Evolutionary conservation across 2,113 vertebrate genomes (phyloP), one percentile per base, ranked within the genome.

Genomic region (Lucifuga dentata): DNA sequence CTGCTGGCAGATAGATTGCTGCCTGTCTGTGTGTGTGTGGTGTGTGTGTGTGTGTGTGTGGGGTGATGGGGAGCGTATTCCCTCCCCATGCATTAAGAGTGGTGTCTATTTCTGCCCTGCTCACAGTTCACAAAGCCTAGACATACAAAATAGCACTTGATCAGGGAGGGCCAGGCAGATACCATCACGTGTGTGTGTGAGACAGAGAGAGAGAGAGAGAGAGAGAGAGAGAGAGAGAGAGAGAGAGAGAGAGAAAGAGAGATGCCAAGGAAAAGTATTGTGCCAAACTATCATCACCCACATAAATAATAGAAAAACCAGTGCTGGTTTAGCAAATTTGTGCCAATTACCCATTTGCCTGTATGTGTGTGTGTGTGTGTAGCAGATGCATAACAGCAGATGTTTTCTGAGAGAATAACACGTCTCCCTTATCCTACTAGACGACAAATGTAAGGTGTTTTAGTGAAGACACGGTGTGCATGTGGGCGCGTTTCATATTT

Each of bases 51-150:
- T 61, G 52, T 56, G 61, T 51, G 57, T 52, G 46, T 57, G 63
- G 52, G 32, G 26, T 16, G 48, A 36, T 46, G 57, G 17, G 53
- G 21, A 44, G 46, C 32, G 20, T 48, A 29, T 16, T 50, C 61
- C 64, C 49, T 74, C 58, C 58, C 62, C 26, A 49, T 69, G 75
- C 84, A 86, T 87, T 84, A 81, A 83, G 58, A 50, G 75, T 7
- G 73, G 89, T 90, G 74, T 92, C 87, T 71, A 90, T 90, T 92
- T 91, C 88, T 90, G 87, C 89, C 33, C 17, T 23, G 48, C 69
- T 85, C 71, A 90, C 89, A 88, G 75, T 90, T 89, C 73, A 83
- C 67, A 84, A 79, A 86, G 73, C 68, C 81, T 86, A 86, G 21
- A 50, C 32, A 24, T 46, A 84, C 58, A 68, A 65, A 83, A 71